Base-by-base conservation (phyloP, 2,888 invertebrate species). In the Argyresthia goedartella region DNA sequence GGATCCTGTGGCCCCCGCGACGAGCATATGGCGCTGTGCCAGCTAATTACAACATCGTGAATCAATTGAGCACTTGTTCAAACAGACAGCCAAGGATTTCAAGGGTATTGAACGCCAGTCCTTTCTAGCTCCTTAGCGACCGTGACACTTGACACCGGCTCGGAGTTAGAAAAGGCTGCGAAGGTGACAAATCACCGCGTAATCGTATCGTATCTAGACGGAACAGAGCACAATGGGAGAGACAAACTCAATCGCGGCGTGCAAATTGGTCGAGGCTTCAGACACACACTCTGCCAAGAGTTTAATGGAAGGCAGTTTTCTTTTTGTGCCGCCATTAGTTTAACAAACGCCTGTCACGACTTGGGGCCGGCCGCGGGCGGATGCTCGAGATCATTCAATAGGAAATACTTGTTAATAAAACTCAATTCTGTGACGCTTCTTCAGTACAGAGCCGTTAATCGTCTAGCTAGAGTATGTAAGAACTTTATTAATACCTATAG, bases 271-370 rank as follows among this genome's bases (percentile, higher is more conserved):
- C 65, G 63, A 73, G 69, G 74, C 75, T 75, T 79, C 67, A 75
- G 62, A 66, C 76, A 65, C 69, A 63, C 69, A 69, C 66, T 70
- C 66, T 66, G 65, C 66, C 66, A 60, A 59, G 64, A 64, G 25
- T 64, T 70, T 75, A 76, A 75, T 77, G 66, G 71, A 67, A 63
- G 68, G 67, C 62, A 66, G 73, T 73, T 70, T 73, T 78, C 76
- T 80, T 82, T 79, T 77, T 76, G 73, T 69, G 51, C 67, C 64
- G 72, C 70, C 73, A 78, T 79, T 80, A 78, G 77, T 72, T 67
- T 76, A 79, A 81, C 76, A 75, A 78, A 81, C 75, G 69, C 67
- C 64, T 69, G 80, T 82, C 82, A 82, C 81, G 81, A 84, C 74
- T 75, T 68, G 73, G 61, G 73, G 73, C 72, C 64, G 66, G 59